A percentile compares a stretch with the other conserved stretches of the same genome.
Conservation (phyloP, 1,140 invertebrate species). For the Anagrus nilaparvatae region DNA sequence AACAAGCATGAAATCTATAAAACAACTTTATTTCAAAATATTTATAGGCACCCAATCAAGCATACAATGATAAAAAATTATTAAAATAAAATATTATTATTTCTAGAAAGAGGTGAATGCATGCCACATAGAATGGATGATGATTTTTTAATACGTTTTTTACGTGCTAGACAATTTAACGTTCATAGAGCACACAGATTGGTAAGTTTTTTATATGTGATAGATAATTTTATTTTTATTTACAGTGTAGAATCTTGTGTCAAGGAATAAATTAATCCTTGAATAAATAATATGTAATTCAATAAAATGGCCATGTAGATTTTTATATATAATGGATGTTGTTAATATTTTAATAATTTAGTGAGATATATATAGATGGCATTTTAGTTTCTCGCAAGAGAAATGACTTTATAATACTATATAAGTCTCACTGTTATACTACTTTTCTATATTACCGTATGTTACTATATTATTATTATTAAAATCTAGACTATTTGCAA, state of each 20-base stretch:
- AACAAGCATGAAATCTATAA: too few species aligned
- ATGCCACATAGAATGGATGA: slow-evolving; percentile 69
- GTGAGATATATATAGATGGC: not conserved
- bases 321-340: not conserved
- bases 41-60: too few species aligned
- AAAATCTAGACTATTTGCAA: too few species aligned
- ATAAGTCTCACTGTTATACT: too few species aligned
- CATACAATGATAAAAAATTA: too few species aligned
- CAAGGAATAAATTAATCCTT: not conserved
- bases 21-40: too few species aligned
- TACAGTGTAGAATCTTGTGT: not conserved
- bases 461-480: too few species aligned
- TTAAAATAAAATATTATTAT: too few species aligned
- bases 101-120: slow-evolving; percentile 61
- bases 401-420: too few species aligned
- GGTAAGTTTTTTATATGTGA: slow-evolving; percentile 43
- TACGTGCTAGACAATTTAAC: slow-evolving; percentile 73
- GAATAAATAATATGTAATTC: not conserved
- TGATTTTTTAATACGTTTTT: slow-evolving; percentile 69
- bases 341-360: not conserved
- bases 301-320: not conserved
- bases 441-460: too few species aligned
- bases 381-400: too few species aligned
- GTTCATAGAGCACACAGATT: slow-evolving; percentile 69
- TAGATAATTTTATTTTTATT: not conserved